Conservation (phyloP, 2,888 invertebrate species). For the Papilio protenor region DNA sequence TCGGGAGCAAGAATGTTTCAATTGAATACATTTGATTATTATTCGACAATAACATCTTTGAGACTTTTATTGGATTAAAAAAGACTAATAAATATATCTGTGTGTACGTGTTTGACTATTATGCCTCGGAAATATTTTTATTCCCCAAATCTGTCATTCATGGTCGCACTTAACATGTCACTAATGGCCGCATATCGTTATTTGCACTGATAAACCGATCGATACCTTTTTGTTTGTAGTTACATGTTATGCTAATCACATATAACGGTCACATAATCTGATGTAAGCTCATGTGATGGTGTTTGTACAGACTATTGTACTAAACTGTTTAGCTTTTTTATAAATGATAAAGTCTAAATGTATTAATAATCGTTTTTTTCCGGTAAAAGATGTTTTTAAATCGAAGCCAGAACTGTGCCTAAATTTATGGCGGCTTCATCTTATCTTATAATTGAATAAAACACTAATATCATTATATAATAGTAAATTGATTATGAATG, state of each 20-base stretch:
- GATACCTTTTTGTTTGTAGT: constrained; percentile 15
- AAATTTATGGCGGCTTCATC: no score
- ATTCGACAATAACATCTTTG: neutral
- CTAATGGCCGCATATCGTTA: neutral
- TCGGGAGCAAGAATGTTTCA: constrained; percentile 29
- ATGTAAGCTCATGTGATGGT: constrained; percentile 3
- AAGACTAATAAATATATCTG: neutral
- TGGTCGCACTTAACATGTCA: neutral
- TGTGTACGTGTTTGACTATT: neutral
- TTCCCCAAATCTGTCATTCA: neutral
- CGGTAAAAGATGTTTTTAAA: no score
- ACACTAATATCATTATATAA: neutral
- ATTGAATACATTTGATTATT: neutral
- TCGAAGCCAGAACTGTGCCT: no score
- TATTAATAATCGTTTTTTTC: no score
- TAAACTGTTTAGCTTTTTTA: no score
- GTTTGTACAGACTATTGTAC: neutral
- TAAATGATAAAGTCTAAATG: no score
- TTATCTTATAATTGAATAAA: no score
- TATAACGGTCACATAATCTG: constrained; percentile 4
- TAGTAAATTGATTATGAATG: neutral
- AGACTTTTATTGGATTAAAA: neutral
- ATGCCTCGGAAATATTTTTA: neutral
- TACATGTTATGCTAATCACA: neutral
- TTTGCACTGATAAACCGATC: constrained; percentile 13